A percentile compares a stretch with the other conserved stretches of the same genome.
These are phyloP conservation scores for Sternotherus odoratus DNA, from an alignment of 2,797 vertebrate species.

Conservation along the genomic window DNA sequence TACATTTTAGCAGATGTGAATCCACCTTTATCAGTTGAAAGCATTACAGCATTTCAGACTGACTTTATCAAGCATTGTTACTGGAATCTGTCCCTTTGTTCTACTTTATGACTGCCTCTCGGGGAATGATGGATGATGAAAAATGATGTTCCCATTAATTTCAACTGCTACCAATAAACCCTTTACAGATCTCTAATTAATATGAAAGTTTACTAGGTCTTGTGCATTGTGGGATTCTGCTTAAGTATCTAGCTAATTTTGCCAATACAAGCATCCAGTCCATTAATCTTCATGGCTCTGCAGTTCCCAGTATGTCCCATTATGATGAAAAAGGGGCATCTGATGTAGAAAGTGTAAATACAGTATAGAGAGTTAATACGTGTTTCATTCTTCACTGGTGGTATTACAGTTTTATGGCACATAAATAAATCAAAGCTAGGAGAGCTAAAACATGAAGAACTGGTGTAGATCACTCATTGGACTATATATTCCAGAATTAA, in stretches of 20 bases:
- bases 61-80: neutral
- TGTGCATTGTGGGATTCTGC: neutral
- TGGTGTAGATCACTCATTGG: neutral
- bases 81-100: neutral
- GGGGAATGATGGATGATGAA: neutral
- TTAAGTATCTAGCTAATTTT: conserved; percentile 2
- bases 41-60: neutral
- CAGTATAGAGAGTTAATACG: conserved; percentile 14
- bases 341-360: conserved; percentile 57
- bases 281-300: conserved; percentile 42
- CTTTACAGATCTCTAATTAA: conserved; percentile 46
- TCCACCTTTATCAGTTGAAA: neutral
- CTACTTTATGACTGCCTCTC: neutral
- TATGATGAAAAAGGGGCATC: conserved; percentile 51
- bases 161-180: neutral
- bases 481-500: conserved; percentile 9
- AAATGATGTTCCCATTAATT: conserved; percentile 24
- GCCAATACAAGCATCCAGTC: neutral
- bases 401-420: conserved; percentile 60
- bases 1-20: neutral
- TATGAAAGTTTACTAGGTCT: conserved; percentile 19
- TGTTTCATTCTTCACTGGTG: conserved; percentile 57
- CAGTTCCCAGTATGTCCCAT: neutral
- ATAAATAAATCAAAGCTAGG: conserved; percentile 62
- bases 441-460: conserved; percentile 58